Conservation (phyloP, 1,140 invertebrate genomes). For the Zaprionus capensis region DNA sequence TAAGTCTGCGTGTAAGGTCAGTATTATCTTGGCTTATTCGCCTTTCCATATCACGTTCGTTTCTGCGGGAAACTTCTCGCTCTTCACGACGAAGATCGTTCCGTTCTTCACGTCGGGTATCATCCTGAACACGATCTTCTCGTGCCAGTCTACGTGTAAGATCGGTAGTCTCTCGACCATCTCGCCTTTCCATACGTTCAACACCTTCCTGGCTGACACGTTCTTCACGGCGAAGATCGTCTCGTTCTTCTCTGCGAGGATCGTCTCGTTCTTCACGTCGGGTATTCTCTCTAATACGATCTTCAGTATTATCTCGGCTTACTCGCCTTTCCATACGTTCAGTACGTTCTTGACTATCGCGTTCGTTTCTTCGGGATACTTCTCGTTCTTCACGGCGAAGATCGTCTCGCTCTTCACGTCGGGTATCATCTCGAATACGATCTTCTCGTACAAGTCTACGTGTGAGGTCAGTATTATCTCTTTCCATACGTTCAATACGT, state of each 20-base stretch:
- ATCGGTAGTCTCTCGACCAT: neutral
- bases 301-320: too few relatives aligned
- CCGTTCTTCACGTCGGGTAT: neutral
- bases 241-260: slow-evolving; percentile 9
- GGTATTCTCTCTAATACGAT: too few relatives aligned
- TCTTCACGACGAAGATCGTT: too few relatives aligned
- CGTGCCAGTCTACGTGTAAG: neutral
- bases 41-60: neutral
- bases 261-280: neutral
- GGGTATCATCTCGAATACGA: neutral
- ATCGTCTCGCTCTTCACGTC: neutral
- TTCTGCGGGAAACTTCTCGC: neutral
- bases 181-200: neutral
- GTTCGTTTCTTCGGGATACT: neutral
- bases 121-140: neutral
- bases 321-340: too few relatives aligned
- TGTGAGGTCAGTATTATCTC: neutral
- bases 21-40: slow-evolving; percentile 8
- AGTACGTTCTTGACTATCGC: too few relatives aligned
- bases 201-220: slow-evolving; percentile 5
- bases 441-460: neutral
- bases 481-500: neutral
- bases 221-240: neutral
- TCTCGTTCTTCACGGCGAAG: neutral
- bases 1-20: slow-evolving; percentile 4